Base-by-base conservation (phyloP, 2,113 vertebrate species). In the Choloepus hoffmanni region DNA sequence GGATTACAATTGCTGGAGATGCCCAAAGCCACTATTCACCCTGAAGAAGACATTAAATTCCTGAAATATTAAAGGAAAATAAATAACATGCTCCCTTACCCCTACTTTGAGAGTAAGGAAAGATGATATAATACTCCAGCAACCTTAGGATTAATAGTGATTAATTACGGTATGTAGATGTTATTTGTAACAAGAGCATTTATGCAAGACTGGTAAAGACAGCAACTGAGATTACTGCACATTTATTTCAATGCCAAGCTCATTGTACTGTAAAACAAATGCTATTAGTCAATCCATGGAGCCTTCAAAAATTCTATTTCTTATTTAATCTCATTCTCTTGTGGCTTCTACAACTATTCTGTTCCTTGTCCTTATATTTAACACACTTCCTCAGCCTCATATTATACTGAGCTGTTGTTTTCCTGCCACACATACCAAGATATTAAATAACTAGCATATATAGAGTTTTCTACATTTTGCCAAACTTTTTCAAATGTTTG, bases 51-150 rank as follows among this genome's bases (percentile, higher is more conserved):
- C 16, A 78, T 7, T 77, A 60, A 86, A 2, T 12, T 55, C 24
- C 33, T 67, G 62, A 90, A 76, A 60, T 78, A 60, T 33, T 70
- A 81, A 84, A 84, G 7, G 9, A 89, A 55, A 55, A 24, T 45
- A 16, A 76, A 55, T 4, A 65, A 33, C 2, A 82, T 81, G 1
- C 1, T n/a, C 0, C 16, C 7, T 62, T 83, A 6, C n/a, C 18
- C 6, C 13, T 77, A 28, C 14, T 36, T 3, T 33, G n/a, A 68
- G 6, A 1, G 36, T 0, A 62, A 86, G 13, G 3, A 87, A 68
- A 2, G 3, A 23, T 78, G 36, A n/a, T 13, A 36, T 19, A 5
- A n/a, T 7, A 82, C 2, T 5, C 3, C 2, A 67, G 16, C 3
- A 36, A 8, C 7, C 8, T 83, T 33, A 26, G 2, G n/a, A 45